Evolutionary conservation across 1,140 invertebrate species (phyloP).

Genomic region (Drosophila pectinifera): DNA sequence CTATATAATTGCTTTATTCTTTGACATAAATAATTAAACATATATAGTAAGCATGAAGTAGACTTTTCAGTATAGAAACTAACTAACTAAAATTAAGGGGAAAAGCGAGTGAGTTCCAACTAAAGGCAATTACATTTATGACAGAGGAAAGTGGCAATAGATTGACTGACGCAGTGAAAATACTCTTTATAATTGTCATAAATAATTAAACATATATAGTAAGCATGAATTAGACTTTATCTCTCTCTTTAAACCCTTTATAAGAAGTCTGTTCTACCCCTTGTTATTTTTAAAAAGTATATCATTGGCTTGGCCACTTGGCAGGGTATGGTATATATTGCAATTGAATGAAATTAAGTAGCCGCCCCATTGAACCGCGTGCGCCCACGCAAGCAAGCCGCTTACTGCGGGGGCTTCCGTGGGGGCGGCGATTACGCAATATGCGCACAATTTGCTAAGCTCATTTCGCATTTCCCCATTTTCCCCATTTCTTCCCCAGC

Average conservation of each 20-base stretch:
- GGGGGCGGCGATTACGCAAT: slow-evolving; percentile 45
- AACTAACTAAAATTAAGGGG: slow-evolving; percentile 28
- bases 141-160: too few species aligned
- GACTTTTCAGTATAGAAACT: too few species aligned
- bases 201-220: too few species aligned
- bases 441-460: slow-evolving; percentile 51
- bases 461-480: slow-evolving; percentile 37
- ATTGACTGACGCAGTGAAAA: neutral
- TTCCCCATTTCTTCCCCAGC: slow-evolving; percentile 40
- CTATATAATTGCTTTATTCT: neutral
- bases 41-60: too few species aligned
- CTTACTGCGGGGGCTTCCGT: slow-evolving; percentile 14
- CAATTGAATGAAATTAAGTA: slow-evolving; percentile 69
- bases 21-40: too few species aligned
- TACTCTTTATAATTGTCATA: neutral
- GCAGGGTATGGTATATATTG: slow-evolving; percentile 27
- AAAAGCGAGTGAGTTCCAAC: slow-evolving; percentile 3
- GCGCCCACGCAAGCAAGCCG: slow-evolving; percentile 53
- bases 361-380: slow-evolving; percentile 53
- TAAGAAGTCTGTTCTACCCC: neutral
- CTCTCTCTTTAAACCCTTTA: neutral
- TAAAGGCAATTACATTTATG: slow-evolving; percentile 15
- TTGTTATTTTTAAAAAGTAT: neutral
- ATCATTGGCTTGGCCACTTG: neutral
- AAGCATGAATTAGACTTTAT: too few species aligned